Base-by-base conservation (phyloP, 2,113 vertebrate genomes). In the Caranx ignobilis region DNA sequence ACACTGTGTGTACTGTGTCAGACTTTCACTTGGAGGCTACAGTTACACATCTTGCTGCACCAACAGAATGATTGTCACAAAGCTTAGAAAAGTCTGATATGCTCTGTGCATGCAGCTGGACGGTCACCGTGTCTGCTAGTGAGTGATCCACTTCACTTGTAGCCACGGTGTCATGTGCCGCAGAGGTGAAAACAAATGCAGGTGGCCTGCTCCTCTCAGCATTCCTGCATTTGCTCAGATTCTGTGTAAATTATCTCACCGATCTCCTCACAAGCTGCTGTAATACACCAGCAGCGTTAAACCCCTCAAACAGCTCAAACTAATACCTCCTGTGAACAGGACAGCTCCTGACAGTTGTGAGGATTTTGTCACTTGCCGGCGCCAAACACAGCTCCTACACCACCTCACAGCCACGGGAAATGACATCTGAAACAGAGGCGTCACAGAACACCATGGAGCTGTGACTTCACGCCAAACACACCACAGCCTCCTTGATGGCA, bases 311-410 rank as follows among this genome's bases (percentile, higher is more conserved):
- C 21, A 11, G 16, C 31, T 35, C 21, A 31, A 2, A 2, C 75
- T 2, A 45, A 59, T 32, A 39, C 63, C 66, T 83, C 85, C 83
- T 86, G 59, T 26, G 12, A 76, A 43, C 31, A 45, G 21, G 11
- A 48, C 34, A 48, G 45, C 39, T 45, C 55, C 55, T 75, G 63
- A 48, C 11, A 15, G n/a, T 11, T 0, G 83, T 82, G 82, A 74
- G 15, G 68, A 81, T 72, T 79, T 77, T 60, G 64, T 62, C 91
- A 82, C 91, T 55, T 79, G 50, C 5, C 3, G 19, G 60, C 6
- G 43, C 21, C 10, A 35, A 45, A 37, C 45, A n/a, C 48, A 19
- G 5, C 26, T 37, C 34, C 21, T 59, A 1, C 5, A 59, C 26
- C 21, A 4, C 9, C 48, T 18, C 31, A 55, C n/a, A 56, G n/a